Evolutionary conservation across 1,140 invertebrate species (phyloP).

Genomic region (Asobara japonica): DNA sequence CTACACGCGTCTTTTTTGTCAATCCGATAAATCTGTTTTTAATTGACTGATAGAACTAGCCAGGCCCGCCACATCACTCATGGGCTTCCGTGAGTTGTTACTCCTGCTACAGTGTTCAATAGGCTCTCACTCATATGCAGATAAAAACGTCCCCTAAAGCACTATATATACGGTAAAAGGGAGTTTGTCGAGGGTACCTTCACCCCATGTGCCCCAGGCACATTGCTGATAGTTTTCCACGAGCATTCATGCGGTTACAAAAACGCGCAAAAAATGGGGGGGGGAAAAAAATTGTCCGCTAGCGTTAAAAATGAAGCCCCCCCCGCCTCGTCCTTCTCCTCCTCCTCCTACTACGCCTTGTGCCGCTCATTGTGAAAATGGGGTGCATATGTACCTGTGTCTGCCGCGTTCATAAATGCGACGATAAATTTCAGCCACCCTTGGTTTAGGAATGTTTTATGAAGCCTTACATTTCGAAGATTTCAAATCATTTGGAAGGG

Average conservation of each 20-base stretch:
- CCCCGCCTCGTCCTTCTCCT: no score
- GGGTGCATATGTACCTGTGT: constrained; percentile 11
- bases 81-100: neutral
- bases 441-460: constrained; percentile 2
- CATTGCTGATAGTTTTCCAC: constrained; percentile 18
- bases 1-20: no score
- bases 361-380: neutral
- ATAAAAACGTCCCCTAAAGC: constrained; percentile 13
- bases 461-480: neutral
- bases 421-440: constrained; percentile 4
- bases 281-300: neutral
- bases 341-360: no score
- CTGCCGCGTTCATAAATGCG: constrained; percentile 2
- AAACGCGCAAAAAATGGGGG: neutral
- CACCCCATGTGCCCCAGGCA: neutral
- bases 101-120: neutral
- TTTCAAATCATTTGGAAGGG: no score
- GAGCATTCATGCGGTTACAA: constrained; percentile 4
- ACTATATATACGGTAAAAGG: neutral
- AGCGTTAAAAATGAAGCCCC: constrained; percentile 3
- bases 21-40: constrained; percentile 8
- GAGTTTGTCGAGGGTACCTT: constrained; percentile 1
- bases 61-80: neutral
- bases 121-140: neutral
- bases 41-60: constrained; percentile 8